Evolutionary conservation across 1,140 invertebrate genomes (phyloP).

Genomic region (Ips typographus): DNA sequence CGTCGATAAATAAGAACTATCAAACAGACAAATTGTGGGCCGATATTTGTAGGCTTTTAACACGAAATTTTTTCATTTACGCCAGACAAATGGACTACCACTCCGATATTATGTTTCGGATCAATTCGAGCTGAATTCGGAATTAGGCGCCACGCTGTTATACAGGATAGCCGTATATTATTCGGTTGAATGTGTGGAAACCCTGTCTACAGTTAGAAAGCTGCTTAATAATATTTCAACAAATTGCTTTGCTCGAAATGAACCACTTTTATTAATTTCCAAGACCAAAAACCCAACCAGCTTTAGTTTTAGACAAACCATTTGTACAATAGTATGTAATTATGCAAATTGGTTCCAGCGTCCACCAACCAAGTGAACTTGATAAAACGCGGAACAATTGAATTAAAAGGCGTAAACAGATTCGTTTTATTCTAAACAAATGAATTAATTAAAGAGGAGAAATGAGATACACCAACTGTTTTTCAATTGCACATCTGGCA

Average conservation of each 20-base stretch:
- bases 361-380: conserved; percentile 11
- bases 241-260: background rate
- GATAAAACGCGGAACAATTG: conserved; percentile 30
- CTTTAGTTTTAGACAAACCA: background rate
- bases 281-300: background rate
- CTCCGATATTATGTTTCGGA: conserved; percentile 34
- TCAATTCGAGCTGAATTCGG: conserved; percentile 28
- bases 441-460: conserved; percentile 27
- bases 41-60: conserved; percentile 35
- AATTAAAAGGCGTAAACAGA: conserved; percentile 31
- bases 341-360: conserved; percentile 15
- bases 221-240: background rate
- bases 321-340: conserved; percentile 2
- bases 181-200: conserved; percentile 16
- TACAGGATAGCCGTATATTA: conserved; percentile 24
- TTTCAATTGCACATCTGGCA: conserved; percentile 26
- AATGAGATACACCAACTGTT: conserved; percentile 27
- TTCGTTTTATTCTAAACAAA: conserved; percentile 29
- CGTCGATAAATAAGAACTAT: conserved; percentile 30
- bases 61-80: conserved; percentile 34
- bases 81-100: conserved; percentile 31
- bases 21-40: conserved; percentile 32
- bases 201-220: background rate
- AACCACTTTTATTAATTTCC: background rate
- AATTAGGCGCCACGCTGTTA: conserved; percentile 31